Percentiles rank a stretch among this genome's conserved stretches.
These are phyloP conservation scores for Donacobius atricapilla DNA, from an alignment of 2,113 vertebrate species.

Conservation along the genomic window DNA sequence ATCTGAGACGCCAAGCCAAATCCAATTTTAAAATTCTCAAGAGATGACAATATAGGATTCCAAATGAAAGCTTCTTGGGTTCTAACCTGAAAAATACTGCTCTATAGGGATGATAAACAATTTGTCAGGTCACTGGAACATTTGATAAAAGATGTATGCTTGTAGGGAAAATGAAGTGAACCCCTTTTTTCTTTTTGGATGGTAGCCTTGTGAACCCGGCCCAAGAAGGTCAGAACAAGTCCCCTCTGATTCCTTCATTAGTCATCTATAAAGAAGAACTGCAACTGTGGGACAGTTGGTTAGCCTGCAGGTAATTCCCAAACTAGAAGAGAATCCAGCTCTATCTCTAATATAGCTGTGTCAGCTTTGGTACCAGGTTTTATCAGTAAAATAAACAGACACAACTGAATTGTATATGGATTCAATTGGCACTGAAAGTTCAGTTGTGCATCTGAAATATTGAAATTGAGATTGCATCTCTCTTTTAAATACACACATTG, in stretches of 20 bases:
- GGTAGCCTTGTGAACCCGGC: neutral
- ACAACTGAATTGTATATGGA: neutral
- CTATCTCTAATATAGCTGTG: neutral
- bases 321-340: neutral
- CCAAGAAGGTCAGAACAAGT: neutral
- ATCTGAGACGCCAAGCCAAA: neutral
- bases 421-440: conserved; percentile 26
- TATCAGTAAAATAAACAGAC: conserved; percentile 11
- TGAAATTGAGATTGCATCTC: neutral
- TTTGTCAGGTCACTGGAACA: neutral
- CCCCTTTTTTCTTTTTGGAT: neutral
- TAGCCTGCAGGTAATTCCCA: conserved; percentile 5
- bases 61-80: neutral
- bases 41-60: neutral
- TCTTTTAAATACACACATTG: neutral
- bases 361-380: conserved; percentile 1
- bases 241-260: neutral
- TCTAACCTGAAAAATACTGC: neutral
- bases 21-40: neutral
- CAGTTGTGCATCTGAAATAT: neutral
- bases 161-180: neutral
- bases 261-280: neutral
- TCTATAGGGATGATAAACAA: neutral
- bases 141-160: neutral
- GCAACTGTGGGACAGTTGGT: neutral